Conservation (phyloP, 2,113 vertebrate species). For the Hucho hucho region DNA sequence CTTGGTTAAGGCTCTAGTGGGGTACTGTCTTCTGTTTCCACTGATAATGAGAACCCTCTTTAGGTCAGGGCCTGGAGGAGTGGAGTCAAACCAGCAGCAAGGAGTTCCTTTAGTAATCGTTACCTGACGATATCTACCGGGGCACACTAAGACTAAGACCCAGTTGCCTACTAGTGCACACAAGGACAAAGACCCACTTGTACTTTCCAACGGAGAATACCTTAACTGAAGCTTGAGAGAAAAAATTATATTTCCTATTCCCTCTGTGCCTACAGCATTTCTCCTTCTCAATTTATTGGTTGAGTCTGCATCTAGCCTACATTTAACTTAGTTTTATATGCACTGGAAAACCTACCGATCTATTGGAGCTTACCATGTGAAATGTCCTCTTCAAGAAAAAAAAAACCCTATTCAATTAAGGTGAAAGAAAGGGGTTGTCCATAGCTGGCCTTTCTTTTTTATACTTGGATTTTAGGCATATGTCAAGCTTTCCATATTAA, state of each 20-base stretch:
- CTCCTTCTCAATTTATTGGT: too few species aligned
- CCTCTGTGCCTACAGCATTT: too few species aligned
- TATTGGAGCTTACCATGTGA: conserved; percentile 4
- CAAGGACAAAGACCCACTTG: neutral
- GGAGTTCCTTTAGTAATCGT: conserved; percentile 12
- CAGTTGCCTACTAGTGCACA: neutral
- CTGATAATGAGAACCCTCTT: conserved; percentile 66
- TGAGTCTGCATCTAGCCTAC: too few species aligned
- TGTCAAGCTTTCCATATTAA: too few species aligned
- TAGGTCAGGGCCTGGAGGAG: conserved; percentile 22
- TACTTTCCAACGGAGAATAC: neutral
- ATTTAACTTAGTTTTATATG: neutral
- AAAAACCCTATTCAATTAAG: neutral
- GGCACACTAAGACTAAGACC: neutral
- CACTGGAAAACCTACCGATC: neutral
- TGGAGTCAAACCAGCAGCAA: neutral
- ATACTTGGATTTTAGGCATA: too few species aligned
- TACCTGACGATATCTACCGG: neutral
- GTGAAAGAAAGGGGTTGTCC: neutral
- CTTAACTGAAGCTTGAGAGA: neutral
- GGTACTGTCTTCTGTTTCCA: conserved; percentile 50
- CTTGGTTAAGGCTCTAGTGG: conserved; percentile 37
- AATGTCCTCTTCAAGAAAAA: neutral
- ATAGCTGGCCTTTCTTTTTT: neutral
- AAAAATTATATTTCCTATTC: too few species aligned